These are phyloP conservation scores for Neoitamus cyanurus DNA, from an alignment of 2,888 invertebrate species.

Conservation along the genomic window DNA sequence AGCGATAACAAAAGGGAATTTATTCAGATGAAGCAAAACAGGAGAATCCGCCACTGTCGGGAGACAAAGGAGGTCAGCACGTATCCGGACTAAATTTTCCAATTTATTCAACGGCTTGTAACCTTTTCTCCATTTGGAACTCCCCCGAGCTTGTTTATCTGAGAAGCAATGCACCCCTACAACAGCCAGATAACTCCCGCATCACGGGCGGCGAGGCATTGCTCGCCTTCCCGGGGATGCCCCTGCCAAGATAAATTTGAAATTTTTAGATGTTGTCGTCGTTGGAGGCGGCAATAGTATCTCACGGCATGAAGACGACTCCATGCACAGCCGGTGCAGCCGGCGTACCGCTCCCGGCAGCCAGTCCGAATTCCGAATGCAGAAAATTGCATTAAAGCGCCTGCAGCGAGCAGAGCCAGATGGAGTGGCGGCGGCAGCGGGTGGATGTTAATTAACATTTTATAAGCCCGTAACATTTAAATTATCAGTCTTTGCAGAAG, in stretches of 20 bases:
- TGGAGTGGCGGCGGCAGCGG: neutral
- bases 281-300: neutral
- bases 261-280: conserved; percentile 29
- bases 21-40: conserved; percentile 15
- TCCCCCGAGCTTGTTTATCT: conserved; percentile 22
- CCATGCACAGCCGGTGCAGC: neutral
- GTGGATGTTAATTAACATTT: conserved; percentile 36
- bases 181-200: neutral
- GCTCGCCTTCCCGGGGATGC: neutral
- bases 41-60: conserved; percentile 11
- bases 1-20: conserved; percentile 15
- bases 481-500: neutral
- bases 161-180: neutral
- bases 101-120: conserved; percentile 42
- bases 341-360: neutral
- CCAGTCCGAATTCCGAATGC: neutral
- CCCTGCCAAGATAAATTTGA: conserved; percentile 17
- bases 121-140: conserved; percentile 31
- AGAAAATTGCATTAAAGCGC: conserved; percentile 29
- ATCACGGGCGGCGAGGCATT: neutral
- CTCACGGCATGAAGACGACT: neutral
- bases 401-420: neutral
- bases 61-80: conserved; percentile 30
- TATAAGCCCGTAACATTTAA: conserved; percentile 38
- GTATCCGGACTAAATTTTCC: conserved; percentile 31